phyloP scores from a whole-genome alignment of 2,797 vertebrate species.

The Nannoperca obscura region DNA sequence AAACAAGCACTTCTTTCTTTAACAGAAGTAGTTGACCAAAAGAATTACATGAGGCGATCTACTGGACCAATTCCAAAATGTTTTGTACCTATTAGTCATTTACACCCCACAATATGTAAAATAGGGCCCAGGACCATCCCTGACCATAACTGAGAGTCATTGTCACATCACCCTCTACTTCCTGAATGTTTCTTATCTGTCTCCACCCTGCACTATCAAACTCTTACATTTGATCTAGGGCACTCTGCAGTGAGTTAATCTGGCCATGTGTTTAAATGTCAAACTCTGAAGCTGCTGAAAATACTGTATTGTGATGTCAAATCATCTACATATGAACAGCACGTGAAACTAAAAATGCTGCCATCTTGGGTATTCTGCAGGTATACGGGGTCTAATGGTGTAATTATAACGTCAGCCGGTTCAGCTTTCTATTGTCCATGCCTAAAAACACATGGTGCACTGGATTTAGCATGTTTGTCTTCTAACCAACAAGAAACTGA shows the following conservation, averaged over 20 bases:
- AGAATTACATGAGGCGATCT: too few species aligned
- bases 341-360: too few species aligned
- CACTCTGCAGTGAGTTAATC: background rate
- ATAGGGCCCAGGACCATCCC: too few species aligned
- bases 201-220: background rate
- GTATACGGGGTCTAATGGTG: background rate
- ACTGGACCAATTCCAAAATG: too few species aligned
- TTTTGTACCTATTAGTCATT: too few species aligned
- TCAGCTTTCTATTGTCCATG: background rate
- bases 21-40: too few species aligned
- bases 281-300: background rate
- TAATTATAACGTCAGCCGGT: too few species aligned
- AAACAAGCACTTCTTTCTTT: too few species aligned
- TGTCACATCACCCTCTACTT: background rate
- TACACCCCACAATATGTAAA: too few species aligned
- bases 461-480: background rate
- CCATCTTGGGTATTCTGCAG: background rate
- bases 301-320: background rate
- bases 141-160: background rate
- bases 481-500: background rate
- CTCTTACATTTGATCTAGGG: background rate
- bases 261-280: background rate
- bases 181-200: background rate
- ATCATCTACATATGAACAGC: background rate
- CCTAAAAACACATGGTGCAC: rapidly evolving